These are phyloP conservation scores for Anoplius nigerrimus DNA, from an alignment of 2,888 invertebrate species.

Conservation along the genomic window DNA sequence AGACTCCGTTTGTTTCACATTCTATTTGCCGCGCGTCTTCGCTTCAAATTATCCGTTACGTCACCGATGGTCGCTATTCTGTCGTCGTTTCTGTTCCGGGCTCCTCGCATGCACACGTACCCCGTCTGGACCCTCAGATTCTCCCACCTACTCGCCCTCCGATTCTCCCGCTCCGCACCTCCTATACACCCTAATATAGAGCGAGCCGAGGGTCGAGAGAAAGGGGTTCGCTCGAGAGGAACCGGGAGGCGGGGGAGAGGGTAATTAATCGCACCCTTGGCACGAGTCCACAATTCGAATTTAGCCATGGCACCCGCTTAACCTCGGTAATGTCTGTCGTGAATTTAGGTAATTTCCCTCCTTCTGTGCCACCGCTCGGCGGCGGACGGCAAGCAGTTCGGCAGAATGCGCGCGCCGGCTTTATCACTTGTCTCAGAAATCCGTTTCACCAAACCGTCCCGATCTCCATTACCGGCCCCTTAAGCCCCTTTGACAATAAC, in stretches of 20 bases:
- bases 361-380: constrained; percentile 7
- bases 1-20: constrained; percentile 14
- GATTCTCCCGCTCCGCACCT: too few relatives aligned
- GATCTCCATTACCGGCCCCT: neutral
- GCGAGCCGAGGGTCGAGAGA: constrained; percentile 13
- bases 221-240: neutral
- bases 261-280: constrained; percentile 68
- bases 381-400: too few relatives aligned
- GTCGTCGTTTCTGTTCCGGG: neutral
- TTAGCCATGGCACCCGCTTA: constrained; percentile 50
- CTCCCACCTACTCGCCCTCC: neutral
- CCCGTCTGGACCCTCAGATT: too few relatives aligned
- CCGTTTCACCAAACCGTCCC: neutral
- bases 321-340: constrained; percentile 52
- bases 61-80: constrained; percentile 22
- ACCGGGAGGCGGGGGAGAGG: constrained; percentile 34
- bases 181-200: constrained; percentile 12
- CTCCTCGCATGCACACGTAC: too few relatives aligned
- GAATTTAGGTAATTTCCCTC: constrained; percentile 46
- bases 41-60: constrained; percentile 40
- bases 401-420: too few relatives aligned
- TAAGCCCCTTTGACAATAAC: constrained; percentile 27
- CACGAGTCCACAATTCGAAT: constrained; percentile 62
- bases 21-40: constrained; percentile 35
- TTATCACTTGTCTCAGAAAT: neutral